Percentiles rank a stretch among this genome's conserved stretches.
phyloP scores from a whole-genome alignment of 2,797 vertebrate species.

The Peromyscus nudipes region DNA sequence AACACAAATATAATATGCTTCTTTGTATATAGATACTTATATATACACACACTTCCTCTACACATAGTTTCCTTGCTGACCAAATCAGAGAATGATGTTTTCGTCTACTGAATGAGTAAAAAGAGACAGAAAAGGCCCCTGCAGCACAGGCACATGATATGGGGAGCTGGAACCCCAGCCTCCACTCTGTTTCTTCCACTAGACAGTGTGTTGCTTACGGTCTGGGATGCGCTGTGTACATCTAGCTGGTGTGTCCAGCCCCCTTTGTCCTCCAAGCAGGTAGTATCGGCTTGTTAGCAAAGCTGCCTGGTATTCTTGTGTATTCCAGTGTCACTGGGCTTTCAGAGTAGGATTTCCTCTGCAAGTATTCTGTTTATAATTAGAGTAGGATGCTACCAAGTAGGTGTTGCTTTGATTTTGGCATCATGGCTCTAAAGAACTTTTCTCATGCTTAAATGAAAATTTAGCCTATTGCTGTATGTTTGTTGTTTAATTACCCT shows the following conservation, averaged over 20 bases:
- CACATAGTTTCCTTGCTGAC: not conserved
- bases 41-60: not conserved
- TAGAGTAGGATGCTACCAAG: not conserved
- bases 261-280: not conserved
- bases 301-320: not conserved
- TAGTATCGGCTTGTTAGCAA: not conserved
- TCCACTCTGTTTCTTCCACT: not conserved
- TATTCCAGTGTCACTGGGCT: not conserved
- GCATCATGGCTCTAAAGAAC: not conserved
- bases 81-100: not conserved
- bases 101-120: not conserved
- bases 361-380: not conserved
- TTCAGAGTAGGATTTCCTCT: not conserved
- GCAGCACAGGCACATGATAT: not conserved
- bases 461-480: not conserved
- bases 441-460: constrained; percentile 44
- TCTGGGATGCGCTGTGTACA: not conserved
- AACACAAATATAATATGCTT: not conserved
- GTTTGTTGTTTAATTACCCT: not conserved
- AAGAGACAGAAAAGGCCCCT: not conserved
- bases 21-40: not conserved
- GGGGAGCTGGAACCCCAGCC: not conserved
- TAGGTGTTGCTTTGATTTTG: constrained; percentile 36
- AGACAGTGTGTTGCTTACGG: not conserved
- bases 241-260: not conserved